Conservation (phyloP, 2,888 invertebrate species). For the Tryphoninae sp. region DNA sequence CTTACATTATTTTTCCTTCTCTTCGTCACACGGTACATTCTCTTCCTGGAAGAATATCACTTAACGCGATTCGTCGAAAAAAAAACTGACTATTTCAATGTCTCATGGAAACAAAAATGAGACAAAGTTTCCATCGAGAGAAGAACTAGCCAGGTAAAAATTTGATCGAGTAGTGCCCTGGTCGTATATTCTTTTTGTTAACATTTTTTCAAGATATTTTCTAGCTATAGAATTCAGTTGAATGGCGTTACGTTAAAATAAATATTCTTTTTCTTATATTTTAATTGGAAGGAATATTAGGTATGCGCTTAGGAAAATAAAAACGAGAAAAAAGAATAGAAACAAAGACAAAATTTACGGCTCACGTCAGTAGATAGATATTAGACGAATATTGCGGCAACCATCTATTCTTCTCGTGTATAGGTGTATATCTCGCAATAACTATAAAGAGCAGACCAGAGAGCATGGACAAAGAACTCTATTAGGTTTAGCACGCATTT, state of each 20-base stretch:
- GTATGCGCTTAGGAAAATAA: background rate
- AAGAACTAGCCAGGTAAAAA: background rate
- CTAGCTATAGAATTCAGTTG: background rate
- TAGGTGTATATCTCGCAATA: constrained; percentile 44
- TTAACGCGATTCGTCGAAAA: constrained; percentile 29
- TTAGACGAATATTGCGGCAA: constrained; percentile 35
- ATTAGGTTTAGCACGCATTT: constrained; percentile 73
- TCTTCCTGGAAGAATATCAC: constrained; percentile 45
- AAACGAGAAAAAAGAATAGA: constrained; percentile 20
- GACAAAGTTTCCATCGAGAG: background rate
- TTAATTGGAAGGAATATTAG: constrained; percentile 18
- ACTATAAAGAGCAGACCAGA: constrained; percentile 39
- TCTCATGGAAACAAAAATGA: background rate
- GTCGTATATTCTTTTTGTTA: background rate
- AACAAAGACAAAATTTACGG: constrained; percentile 7
- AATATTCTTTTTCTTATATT: background rate
- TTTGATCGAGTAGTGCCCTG: background rate
- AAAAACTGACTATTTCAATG: constrained; percentile 20
- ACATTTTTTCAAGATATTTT: background rate
- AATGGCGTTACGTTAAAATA: background rate
- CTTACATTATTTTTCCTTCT: constrained; percentile 42
- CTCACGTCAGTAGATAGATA: background rate
- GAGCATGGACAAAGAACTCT: constrained; percentile 72
- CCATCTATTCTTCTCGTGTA: constrained; percentile 34
- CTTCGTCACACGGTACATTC: constrained; percentile 37